Evolutionary conservation across 2,113 vertebrate genomes (phyloP).

Genomic region (Sander vitreus): DNA sequence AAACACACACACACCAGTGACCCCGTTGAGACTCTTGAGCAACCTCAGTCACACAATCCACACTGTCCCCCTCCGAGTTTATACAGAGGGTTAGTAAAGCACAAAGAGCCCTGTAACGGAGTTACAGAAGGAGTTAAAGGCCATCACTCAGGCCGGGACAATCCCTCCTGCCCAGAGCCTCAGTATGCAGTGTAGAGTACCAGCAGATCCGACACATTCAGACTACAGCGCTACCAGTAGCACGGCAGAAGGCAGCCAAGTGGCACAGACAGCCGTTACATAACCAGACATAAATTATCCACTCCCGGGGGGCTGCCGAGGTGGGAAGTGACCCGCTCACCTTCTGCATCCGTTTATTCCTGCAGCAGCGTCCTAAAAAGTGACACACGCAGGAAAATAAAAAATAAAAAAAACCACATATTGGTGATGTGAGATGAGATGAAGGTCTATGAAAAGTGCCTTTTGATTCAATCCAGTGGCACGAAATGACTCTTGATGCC

Average conservation of each 20-base stretch:
- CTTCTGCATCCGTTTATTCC: slow-evolving; percentile 27
- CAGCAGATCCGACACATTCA: slow-evolving; percentile 70
- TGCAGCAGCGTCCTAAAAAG: not conserved
- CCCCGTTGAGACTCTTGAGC: slow-evolving; percentile 19
- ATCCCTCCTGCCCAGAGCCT: slow-evolving; percentile 43
- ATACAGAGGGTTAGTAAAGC: slow-evolving; percentile 28
- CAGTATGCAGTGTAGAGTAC: slow-evolving; percentile 63
- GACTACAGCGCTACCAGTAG: slow-evolving; percentile 61
- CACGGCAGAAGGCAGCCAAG: slow-evolving; percentile 76
- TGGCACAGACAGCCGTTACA: slow-evolving; percentile 76
- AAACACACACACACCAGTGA: not conserved
- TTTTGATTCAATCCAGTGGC: not conserved
- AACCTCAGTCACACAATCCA: slow-evolving; percentile 11
- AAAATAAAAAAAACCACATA: not conserved
- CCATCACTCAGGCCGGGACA: slow-evolving; percentile 63
- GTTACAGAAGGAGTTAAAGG: slow-evolving; percentile 54
- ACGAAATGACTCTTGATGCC: slow-evolving; percentile 6
- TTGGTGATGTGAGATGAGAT: not conserved
- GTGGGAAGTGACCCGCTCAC: slow-evolving; percentile 59
- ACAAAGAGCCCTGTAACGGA: slow-evolving; percentile 52
- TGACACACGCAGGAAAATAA: not conserved
- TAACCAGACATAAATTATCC: slow-evolving; percentile 74
- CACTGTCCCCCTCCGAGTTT: slow-evolving; percentile 39
- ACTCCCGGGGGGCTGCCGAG: slow-evolving; percentile 39
- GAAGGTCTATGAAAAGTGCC: not conserved